Conservation (phyloP, 2,113 vertebrate genomes). For the Ginglymostoma cirratum region DNA sequence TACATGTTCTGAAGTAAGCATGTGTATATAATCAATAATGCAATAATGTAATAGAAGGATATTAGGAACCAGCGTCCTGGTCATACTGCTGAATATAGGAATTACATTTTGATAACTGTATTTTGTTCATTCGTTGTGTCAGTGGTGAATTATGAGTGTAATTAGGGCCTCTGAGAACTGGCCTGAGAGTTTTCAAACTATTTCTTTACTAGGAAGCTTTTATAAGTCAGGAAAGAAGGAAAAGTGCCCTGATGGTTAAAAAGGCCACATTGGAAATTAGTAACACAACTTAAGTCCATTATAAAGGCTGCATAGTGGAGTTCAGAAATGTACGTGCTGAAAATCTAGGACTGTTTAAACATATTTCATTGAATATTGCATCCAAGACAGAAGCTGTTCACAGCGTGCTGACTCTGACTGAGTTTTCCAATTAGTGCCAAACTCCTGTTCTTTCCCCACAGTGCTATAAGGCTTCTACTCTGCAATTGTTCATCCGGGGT, state of each 20-base stretch:
- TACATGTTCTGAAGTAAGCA: not conserved
- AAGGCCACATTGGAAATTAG: not conserved
- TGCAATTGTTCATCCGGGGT: not conserved
- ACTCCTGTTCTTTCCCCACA: not conserved
- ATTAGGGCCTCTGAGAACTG: not conserved
- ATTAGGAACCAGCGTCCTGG: not conserved
- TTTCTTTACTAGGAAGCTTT: not conserved
- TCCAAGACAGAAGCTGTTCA: not conserved
- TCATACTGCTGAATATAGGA: not conserved
- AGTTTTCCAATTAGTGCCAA: not conserved
- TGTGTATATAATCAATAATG: conserved; percentile 19
- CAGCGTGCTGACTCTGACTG: not conserved
- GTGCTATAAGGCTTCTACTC: not conserved
- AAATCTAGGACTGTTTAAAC: not conserved
- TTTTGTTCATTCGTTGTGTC: not conserved
- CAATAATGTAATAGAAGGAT: not conserved
- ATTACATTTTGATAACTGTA: not conserved
- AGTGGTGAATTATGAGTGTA: conserved; percentile 12
- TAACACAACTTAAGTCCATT: not conserved
- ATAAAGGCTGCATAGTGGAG: not conserved
- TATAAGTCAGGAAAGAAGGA: not conserved
- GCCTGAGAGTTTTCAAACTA: not conserved
- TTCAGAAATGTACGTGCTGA: not conserved
- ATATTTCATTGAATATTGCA: not conserved
- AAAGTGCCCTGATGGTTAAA: no score